Percentiles rank a stretch among this genome's conserved stretches.
These are phyloP conservation scores for Axea sp. DNA, from an alignment of 2,888 invertebrate species.

Conservation along the genomic window DNA sequence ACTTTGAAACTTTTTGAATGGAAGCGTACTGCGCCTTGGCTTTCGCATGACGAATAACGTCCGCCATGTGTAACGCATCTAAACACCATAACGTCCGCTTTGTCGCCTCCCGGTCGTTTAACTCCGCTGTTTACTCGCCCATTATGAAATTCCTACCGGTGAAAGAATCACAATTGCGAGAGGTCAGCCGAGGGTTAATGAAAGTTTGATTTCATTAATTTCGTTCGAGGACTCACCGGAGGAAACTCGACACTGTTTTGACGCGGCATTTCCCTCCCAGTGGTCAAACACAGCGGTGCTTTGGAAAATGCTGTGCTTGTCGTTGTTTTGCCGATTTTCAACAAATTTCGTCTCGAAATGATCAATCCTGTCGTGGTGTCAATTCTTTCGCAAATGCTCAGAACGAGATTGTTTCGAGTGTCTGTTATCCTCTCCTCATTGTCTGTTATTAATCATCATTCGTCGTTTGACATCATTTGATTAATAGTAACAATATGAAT, in stretches of 20 bases:
- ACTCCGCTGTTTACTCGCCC: not conserved
- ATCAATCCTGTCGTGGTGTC: too few relatives aligned
- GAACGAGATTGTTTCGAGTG: too few relatives aligned
- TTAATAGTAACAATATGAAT: too few relatives aligned
- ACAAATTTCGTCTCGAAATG: too few relatives aligned
- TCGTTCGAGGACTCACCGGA: not conserved
- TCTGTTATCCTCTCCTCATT: too few relatives aligned
- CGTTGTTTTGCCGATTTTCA: too few relatives aligned
- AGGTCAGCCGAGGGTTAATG: constrained; percentile 22
- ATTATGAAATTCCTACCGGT: constrained; percentile 14
- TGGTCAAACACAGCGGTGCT: too few relatives aligned
- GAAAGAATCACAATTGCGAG: constrained; percentile 9
- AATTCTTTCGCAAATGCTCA: too few relatives aligned
- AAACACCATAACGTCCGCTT: constrained; percentile 20
- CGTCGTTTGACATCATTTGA: too few relatives aligned
- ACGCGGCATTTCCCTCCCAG: too few relatives aligned
- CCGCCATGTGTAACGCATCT: constrained; percentile 30
- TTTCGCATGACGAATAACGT: constrained; percentile 31
- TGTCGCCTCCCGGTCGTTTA: constrained; percentile 21
- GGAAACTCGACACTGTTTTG: constrained; percentile 15
- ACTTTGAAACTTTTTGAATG: constrained; percentile 54
- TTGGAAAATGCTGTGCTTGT: too few relatives aligned
- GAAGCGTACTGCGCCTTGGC: constrained; percentile 24
- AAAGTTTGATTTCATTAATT: constrained; percentile 21
- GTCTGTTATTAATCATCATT: too few relatives aligned